Conservation (phyloP, 2,888 invertebrate genomes). For the Drosophila multiciliata region DNA sequence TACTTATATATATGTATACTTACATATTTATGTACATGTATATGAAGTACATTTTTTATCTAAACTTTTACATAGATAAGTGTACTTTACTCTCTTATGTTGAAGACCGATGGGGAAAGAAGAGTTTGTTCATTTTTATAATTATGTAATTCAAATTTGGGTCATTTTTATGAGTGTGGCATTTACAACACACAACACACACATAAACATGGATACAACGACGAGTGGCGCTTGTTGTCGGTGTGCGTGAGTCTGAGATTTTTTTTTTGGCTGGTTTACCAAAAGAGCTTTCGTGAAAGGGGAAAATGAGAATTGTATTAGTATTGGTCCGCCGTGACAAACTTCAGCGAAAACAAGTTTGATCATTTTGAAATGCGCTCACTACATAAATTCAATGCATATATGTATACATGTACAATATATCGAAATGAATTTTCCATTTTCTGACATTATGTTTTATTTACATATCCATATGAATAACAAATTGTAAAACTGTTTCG, state of each 20-base stretch:
- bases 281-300: conserved; percentile 77
- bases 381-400: conserved; percentile 33
- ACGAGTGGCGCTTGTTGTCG: conserved; percentile 31
- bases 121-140: conserved; percentile 57
- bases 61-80: conserved; percentile 14
- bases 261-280: conserved; percentile 61
- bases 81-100: conserved; percentile 51
- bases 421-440: background rate
- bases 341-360: conserved; percentile 66
- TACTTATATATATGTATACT: conserved; percentile 15
- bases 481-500: conserved; percentile 34
- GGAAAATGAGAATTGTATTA: conserved; percentile 59
- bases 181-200: conserved; percentile 58
- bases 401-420: background rate
- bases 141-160: conserved; percentile 78
- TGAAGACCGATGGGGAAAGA: conserved; percentile 66
- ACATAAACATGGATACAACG: conserved; percentile 36
- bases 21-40: conserved; percentile 7
- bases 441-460: conserved; percentile 5
- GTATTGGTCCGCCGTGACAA: conserved; percentile 51
- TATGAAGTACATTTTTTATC: conserved; percentile 14
- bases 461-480: conserved; percentile 3
- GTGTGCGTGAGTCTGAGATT: conserved; percentile 61
- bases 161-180: conserved; percentile 77
- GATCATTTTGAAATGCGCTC: conserved; percentile 42